Evolutionary conservation across 2,797 vertebrate species (phyloP).

Genomic region (Sebastes cheni): DNA sequence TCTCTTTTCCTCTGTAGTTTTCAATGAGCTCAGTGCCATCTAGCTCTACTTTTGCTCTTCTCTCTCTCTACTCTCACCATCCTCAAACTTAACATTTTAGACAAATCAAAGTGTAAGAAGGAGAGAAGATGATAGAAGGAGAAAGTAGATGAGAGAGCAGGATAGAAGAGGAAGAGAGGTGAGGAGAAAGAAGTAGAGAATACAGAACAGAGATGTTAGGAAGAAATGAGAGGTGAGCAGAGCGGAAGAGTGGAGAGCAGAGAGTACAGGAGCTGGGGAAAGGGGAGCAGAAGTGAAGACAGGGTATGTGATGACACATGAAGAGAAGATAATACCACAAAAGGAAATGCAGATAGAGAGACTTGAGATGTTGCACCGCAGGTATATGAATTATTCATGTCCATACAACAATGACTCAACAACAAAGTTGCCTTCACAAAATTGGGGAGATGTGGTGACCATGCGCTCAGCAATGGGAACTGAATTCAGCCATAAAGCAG

Average conservation of each 20-base stretch:
- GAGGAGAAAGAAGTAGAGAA: constrained; percentile 24
- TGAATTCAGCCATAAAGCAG: constrained; percentile 13
- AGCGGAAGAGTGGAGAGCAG: constrained; percentile 13
- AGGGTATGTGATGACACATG: constrained; percentile 38
- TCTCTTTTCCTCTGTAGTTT: constrained; percentile 26
- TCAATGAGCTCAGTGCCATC: constrained; percentile 30
- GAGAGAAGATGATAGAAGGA: constrained; percentile 31
- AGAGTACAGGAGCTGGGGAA: background rate
- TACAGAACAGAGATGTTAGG: constrained; percentile 21
- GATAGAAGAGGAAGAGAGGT: constrained; percentile 6
- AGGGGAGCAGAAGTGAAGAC: constrained; percentile 11
- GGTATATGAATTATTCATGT: constrained; percentile 55
- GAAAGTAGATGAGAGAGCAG: constrained; percentile 16
- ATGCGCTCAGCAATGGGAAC: constrained; percentile 5
- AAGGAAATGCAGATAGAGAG: constrained; percentile 30
- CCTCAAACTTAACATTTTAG: constrained; percentile 62
- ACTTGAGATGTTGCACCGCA: constrained; percentile 24
- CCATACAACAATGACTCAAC: constrained; percentile 36
- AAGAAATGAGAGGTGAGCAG: constrained; percentile 16
- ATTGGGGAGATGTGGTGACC: constrained; percentile 20
- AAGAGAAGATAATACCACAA: constrained; percentile 38
- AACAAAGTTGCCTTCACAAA: constrained; percentile 42
- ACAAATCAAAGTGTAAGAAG: constrained; percentile 60
- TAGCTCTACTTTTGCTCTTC: constrained; percentile 19
- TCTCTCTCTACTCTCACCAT: constrained; percentile 25